These are phyloP conservation scores for Hippopotamus amphibius DNA, from an alignment of 2,113 vertebrate genomes.

Conservation along the genomic window DNA sequence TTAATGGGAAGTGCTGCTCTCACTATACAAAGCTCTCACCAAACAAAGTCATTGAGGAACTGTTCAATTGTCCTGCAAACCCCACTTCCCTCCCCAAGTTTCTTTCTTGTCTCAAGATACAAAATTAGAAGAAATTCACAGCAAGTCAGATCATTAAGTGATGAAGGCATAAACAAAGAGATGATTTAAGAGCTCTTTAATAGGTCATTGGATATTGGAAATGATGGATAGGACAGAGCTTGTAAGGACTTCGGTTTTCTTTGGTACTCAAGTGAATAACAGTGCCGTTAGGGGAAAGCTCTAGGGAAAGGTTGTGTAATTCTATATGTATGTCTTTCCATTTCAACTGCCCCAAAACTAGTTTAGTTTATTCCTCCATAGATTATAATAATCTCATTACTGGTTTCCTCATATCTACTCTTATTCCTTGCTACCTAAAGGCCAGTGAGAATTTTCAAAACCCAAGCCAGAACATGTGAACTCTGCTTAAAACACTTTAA, in stretches of 20 bases:
- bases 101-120: not conserved
- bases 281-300: not conserved
- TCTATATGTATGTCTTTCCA: not conserved
- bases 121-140: conserved; percentile 14
- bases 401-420: not conserved
- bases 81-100: not conserved
- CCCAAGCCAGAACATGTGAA: not conserved
- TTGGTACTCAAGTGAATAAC: not conserved
- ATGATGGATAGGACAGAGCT: not conserved
- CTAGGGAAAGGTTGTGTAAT: not conserved
- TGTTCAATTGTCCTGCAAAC: not conserved
- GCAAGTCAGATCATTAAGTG: not conserved
- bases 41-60: not conserved
- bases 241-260: not conserved
- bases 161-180: not conserved
- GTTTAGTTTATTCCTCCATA: not conserved
- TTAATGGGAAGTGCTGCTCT: not conserved
- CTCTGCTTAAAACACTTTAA: not conserved
- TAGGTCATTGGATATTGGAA: not conserved
- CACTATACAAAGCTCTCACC: not conserved
- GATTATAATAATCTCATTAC: not conserved
- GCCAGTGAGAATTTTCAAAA: not conserved
- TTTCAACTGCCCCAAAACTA: not conserved
- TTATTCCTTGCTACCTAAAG: not conserved
- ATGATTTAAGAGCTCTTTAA: not conserved